Conservation (phyloP, 2,113 vertebrate species). For the Coreoperca whiteheadi region DNA sequence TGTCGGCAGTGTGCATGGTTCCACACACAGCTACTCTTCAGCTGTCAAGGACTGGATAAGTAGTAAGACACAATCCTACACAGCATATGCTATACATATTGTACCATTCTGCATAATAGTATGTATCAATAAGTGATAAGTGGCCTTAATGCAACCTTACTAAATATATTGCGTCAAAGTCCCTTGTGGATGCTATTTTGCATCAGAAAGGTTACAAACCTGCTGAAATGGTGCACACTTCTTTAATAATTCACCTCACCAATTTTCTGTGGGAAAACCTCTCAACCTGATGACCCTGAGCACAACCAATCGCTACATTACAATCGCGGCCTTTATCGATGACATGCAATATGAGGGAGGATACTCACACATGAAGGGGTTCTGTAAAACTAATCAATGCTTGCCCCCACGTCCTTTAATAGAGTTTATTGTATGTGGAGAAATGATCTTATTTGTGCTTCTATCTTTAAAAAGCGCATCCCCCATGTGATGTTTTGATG, state of each 20-base stretch:
- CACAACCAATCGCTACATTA: not conserved
- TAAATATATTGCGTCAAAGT: not conserved
- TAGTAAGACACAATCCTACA: not conserved
- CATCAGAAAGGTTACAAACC: not conserved
- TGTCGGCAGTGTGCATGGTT: too few species aligned
- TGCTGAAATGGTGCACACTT: not conserved
- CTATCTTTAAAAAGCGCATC: too few species aligned
- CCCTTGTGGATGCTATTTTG: not conserved
- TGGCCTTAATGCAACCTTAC: not conserved
- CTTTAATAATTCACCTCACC: not conserved
- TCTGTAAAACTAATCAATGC: slow-evolving; percentile 12
- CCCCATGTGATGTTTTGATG: not conserved
- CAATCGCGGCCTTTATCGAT: not conserved
- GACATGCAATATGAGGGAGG: slow-evolving; percentile 2
- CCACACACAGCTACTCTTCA: not conserved
- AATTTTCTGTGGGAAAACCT: slow-evolving; percentile 1
- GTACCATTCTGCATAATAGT: not conserved
- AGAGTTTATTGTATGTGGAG: too few species aligned
- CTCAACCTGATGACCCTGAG: not conserved
- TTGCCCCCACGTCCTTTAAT: not conserved
- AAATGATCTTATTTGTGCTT: too few species aligned
- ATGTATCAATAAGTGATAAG: not conserved
- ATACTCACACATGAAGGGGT: not conserved
- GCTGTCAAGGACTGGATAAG: not conserved
- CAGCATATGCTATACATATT: not conserved